phyloP scores from a whole-genome alignment of 2,113 vertebrate genomes.

The Cyanoliseus patagonus region DNA sequence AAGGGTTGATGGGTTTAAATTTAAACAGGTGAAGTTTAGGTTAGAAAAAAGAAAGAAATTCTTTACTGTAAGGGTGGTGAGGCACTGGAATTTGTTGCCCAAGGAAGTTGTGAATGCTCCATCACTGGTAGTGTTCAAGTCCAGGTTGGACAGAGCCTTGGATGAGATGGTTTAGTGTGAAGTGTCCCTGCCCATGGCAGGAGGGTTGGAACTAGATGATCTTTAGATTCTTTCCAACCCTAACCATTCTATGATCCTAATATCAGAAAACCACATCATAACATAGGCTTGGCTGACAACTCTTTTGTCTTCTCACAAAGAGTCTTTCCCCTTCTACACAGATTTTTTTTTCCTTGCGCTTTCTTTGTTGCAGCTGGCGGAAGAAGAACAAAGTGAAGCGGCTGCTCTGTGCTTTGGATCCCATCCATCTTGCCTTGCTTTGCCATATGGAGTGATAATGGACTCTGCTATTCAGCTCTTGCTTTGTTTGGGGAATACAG shows the following conservation, averaged over 20 bases:
- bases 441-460: slow-evolving; percentile 13
- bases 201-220: not conserved
- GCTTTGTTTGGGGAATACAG: not conserved
- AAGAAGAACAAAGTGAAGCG: not conserved
- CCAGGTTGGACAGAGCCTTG: not conserved
- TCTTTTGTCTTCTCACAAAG: not conserved
- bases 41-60: not conserved
- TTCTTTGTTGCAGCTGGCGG: not conserved
- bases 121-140: not conserved
- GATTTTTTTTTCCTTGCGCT: not conserved
- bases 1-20: not conserved
- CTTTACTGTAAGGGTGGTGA: not conserved
- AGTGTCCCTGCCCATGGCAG: too few species aligned
- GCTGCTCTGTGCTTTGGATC: not conserved
- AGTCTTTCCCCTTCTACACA: not conserved
- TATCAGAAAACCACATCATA: not conserved
- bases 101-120: not conserved
- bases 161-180: not conserved
- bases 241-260: not conserved
- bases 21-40: not conserved
- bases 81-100: too few species aligned
- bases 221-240: not conserved
- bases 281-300: not conserved
- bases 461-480: not conserved
- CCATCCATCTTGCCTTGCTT: not conserved